Evolutionary conservation across 2,797 vertebrate genomes (phyloP), one percentile per base, ranked within the genome.

Genomic region (Pangasius mekongensis): DNA sequence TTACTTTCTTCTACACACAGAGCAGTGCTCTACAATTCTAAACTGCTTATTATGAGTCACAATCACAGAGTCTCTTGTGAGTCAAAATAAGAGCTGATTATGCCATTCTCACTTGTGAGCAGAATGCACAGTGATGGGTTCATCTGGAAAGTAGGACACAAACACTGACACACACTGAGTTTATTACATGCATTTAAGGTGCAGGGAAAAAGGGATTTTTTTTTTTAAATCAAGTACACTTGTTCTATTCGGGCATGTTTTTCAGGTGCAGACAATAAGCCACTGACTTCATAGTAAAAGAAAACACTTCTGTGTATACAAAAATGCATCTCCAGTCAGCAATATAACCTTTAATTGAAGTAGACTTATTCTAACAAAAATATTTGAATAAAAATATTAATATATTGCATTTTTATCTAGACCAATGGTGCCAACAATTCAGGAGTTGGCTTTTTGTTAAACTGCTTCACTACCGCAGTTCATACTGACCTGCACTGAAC

Each of bases 61-160:
- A 93, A 93, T 94, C 94, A 94, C 87, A 89, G 89, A 87, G 87
- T 91, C 91, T 93, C 90, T 85, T 94, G 92, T 94, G 93, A 94
- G 93, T 93, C 92, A 92, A 94, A 94, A 94, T 92, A 93, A 92
- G 91, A 95, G 92, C 91, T 91, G 91, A 95, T 95, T 94, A 93
- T 92, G 89, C 90, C 89, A 91, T 92, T 94, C 91, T 20, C 58
- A 94, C 92, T 93, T 92, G 60, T 83, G 80, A 87, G 85, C 58
- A 78, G 36, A 85, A 83, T 76, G 52, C 49, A 78, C 80, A 58
- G 77, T 78, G 83, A 86, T 30, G 54, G 54, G 83, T 60, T 56
- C 86, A 81, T 86, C 56, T 54, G 43, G 36, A 91, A 92, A 91
- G 62, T 89, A 80, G 88, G 83, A 90, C 87, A 89, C 71, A 33